Base-by-base conservation (phyloP, 1,140 invertebrate genomes). In the Drosophila pandora region DNA sequence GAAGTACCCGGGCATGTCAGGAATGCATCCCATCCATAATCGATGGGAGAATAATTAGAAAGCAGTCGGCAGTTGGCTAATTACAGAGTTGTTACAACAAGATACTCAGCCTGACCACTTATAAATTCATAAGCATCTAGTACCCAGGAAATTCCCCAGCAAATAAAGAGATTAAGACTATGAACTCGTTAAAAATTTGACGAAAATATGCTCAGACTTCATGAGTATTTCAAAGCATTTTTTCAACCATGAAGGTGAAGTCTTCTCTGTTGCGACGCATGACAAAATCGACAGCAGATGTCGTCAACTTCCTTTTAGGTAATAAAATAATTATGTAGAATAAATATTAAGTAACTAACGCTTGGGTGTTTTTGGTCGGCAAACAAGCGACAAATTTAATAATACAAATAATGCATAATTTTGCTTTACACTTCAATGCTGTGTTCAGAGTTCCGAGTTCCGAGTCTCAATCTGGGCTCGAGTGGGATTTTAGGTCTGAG, bases 301-400 rank as follows among this genome's bases (percentile, higher is more conserved):
- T 89, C 76, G 83, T 89, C 83, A 84, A 83, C 83, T 83, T 89
- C 84, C 84, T 88, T 73, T 77, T 48, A 2, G 37, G 25, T 79
- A 88, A 88, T 83, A 60, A 77, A 88, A 83, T 88, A 83, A 88
- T 88, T 80, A 80, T 88, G 84, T 77, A 89, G 71, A 83, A 84
- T 79, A 88, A 88, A 88, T 88, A 88, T 88, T 82, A 88, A 83
- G 78, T 68, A 88, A 87, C 69, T 71, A 67, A 64, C 47, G 21
- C 59, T 60, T 39, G 23, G n/a, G 10, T 2, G 9, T 52, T 32
- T n/a, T 8, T 34, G 22, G 25, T 57, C 25, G 61, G 50, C 50
- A 70, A 64, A 55, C 61, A 67, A 53, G 69, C 60, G 72, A 48
- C 80, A 77, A 73, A 74, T 75, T 75, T 82, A 67, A 84, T 76